A percentile compares a stretch with the other conserved stretches of the same genome.
phyloP scores from a whole-genome alignment of 1,140 invertebrate species.

The Drosophila nannoptera region DNA sequence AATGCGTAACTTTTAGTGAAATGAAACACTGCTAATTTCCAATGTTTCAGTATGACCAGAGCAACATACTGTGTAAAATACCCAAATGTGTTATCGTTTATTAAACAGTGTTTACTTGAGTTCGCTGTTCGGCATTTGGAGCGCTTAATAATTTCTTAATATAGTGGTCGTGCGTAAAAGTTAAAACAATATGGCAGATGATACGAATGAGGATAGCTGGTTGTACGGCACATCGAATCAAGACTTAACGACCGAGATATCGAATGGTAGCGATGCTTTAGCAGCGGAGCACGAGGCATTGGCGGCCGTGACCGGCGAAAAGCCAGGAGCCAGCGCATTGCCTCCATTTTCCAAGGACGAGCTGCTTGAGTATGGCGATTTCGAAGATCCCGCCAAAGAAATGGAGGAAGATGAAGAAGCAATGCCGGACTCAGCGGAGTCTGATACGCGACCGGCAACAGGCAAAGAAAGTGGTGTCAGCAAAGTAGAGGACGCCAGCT shows the following conservation, averaged over 20 bases:
- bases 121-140: slow-evolving; percentile 26
- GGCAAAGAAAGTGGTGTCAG: slow-evolving; percentile 16
- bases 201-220: slow-evolving; percentile 87
- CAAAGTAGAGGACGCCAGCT: slow-evolving; percentile 19
- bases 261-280: slow-evolving; percentile 51
- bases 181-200: slow-evolving; percentile 80
- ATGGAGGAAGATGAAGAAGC: slow-evolving; percentile 78
- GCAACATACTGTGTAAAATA: background rate
- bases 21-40: slow-evolving; percentile 6
- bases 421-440: slow-evolving; percentile 66
- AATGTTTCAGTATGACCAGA: slow-evolving; percentile 21
- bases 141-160: slow-evolving; percentile 15
- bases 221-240: slow-evolving; percentile 84
- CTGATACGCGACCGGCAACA: slow-evolving; percentile 4
- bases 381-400: slow-evolving; percentile 75
- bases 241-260: slow-evolving; percentile 75
- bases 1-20: too few species aligned
- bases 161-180: slow-evolving; percentile 13
- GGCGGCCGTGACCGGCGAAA: slow-evolving; percentile 66
- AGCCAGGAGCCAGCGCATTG: slow-evolving; percentile 24
- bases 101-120: slow-evolving; percentile 43
- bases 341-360: slow-evolving; percentile 57
- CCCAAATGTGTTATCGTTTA: slow-evolving; percentile 11
- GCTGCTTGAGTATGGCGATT: slow-evolving; percentile 56
- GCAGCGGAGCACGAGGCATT: slow-evolving; percentile 72